These are phyloP conservation scores for Parnassius mnemosyne DNA, from an alignment of 2,888 invertebrate genomes.

Conservation along the genomic window DNA sequence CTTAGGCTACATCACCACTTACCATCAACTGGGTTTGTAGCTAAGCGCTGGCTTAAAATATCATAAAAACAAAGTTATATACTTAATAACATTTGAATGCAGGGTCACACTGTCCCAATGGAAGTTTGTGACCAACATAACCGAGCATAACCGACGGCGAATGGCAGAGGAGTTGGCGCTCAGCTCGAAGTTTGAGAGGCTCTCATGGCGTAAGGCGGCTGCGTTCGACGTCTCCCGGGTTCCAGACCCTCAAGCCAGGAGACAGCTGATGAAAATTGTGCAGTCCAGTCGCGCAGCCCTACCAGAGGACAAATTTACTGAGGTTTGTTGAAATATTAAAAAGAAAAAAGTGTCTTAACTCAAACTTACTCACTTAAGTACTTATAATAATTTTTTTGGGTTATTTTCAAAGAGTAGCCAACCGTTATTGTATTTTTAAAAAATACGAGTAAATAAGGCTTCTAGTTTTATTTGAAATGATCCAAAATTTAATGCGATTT, in stretches of 20 bases:
- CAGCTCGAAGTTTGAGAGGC: constrained; percentile 86
- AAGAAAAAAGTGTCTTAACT: too few species aligned
- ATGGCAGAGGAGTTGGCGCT: constrained; percentile 87
- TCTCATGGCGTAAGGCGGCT: constrained; percentile 87
- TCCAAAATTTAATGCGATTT: too few species aligned
- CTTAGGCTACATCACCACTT: too few species aligned
- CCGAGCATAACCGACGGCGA: constrained; percentile 84
- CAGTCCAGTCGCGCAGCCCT: constrained; percentile 87
- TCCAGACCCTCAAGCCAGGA: constrained; percentile 82
- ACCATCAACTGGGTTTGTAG: too few species aligned
- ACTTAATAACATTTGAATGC: constrained; percentile 13
- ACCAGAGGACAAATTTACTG: constrained; percentile 85
- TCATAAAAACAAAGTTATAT: too few species aligned
- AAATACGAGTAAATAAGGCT: too few species aligned
- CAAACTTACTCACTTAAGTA: too few species aligned
- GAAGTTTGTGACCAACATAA: constrained; percentile 88
- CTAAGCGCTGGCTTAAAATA: too few species aligned
- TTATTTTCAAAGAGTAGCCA: too few species aligned
- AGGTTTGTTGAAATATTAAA: constrained; percentile 56
- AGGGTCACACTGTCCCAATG: constrained; percentile 86
- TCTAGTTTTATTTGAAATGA: too few species aligned
- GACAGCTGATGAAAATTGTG: constrained; percentile 86
- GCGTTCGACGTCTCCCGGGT: constrained; percentile 85
- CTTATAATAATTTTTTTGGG: too few species aligned
- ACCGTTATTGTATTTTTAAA: too few species aligned